Evolutionary conservation across 2,113 vertebrate species (phyloP).

Genomic region (Centrocercus urophasianus): DNA sequence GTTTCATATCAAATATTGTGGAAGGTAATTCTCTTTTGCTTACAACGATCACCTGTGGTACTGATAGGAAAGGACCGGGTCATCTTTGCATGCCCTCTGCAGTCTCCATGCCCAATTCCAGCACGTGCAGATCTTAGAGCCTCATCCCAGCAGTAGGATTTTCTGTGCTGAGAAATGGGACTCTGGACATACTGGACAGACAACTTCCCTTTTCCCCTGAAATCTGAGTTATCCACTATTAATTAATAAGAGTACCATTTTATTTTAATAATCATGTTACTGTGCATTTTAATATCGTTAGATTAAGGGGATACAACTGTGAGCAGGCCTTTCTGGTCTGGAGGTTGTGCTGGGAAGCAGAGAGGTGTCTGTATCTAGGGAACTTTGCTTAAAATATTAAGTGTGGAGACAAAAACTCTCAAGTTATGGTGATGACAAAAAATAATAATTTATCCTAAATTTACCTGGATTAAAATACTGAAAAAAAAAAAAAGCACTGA

Average conservation of each 20-base stretch:
- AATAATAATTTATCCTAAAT: background rate
- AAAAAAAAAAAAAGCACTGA: background rate
- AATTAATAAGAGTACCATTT: background rate
- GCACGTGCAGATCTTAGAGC: background rate
- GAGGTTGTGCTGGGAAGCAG: background rate
- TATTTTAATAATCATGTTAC: background rate
- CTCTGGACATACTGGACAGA: background rate
- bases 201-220: accelerated
- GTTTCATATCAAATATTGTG: background rate
- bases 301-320: background rate
- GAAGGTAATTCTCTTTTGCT: background rate
- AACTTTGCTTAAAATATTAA: background rate
- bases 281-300: background rate
- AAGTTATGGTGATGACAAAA: background rate
- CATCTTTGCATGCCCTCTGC: background rate
- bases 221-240: background rate
- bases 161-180: background rate
- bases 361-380: background rate
- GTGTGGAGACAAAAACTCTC: background rate
- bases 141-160: background rate
- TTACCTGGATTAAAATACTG: background rate
- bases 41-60: background rate
- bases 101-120: accelerated
- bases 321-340: background rate
- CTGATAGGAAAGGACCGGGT: background rate